Evolutionary conservation across 1,140 invertebrate species (phyloP), one percentile per base, ranked within the genome.

Genomic region (Xylocopa sonorina): DNA sequence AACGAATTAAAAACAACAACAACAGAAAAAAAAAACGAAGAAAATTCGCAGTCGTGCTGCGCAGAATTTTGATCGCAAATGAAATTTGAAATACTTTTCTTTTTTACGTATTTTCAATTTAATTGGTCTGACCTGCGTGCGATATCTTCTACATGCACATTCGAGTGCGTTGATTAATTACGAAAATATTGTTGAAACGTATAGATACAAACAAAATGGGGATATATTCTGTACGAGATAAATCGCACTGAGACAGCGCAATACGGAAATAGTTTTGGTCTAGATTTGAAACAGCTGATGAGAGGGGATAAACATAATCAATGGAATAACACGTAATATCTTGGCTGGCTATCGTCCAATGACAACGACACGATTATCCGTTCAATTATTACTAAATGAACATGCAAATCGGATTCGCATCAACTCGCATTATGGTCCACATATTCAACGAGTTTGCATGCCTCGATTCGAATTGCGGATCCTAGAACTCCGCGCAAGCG

Each of bases 371-470:
- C 46, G 72, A 74, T 74, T 51, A 74, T 27, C 43, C n/a, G 72
- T 51, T 51, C 57, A 27, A 63, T 74, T 63, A 74, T 50, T n/a
- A 63, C 43, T 63, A 74, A 63, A 74, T 74, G 72, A 63, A 48
- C 72, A 74, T 51, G 58, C 46, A 64, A 64, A 74, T 74, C 57
- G 72, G 60, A 64, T 74, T 74, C 16, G n/a, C 58, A 74, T 74
- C 46, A 21, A 16, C 29, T 46, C 14, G 43, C 51, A 41, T 74
- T 64, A 64, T 64, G 24, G 41, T 41, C 18, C 34, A 29, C 34
- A 16, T 74, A 63, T 41, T 18, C n/a, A 48, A 0, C 46, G 43
- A 62, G 63, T 74, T 63, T 73, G n/a, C 3, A 24, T 48, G n/a
- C 24, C 6, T 0, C 21, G 10, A 24, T n/a, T 32, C 24, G 69